Evolutionary conservation across 2,888 invertebrate genomes (phyloP), one percentile per base, ranked within the genome.

Genomic region (Camponotus fellah): DNA sequence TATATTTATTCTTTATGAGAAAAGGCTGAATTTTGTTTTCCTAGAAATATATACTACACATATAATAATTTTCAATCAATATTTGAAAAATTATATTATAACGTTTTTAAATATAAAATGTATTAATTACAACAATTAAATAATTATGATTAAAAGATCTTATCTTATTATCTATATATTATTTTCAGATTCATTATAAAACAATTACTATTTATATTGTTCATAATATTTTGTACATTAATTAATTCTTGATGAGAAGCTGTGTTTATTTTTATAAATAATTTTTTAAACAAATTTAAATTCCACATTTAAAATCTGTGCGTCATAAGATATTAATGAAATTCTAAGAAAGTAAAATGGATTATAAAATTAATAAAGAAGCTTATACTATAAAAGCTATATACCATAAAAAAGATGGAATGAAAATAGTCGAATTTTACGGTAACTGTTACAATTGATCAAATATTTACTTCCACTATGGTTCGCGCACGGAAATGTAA

Each of bases 401-500:
- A 49, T 49, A 2, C 2, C n/a, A 17, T 14, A 10, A 34, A 17
- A 0, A 17, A 34, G 17, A 26, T 4, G 10, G 12, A 74, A 60
- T 58, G 10, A 14, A 46, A 53, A 17, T 12, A 4, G 4, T 34
- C 21, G 17, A 58, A 79, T 58, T 79, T 60, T 40, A 10, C 21
- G 46, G 34, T 46, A 72, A 8, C 26, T 26, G 32, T 79, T 72
- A 72, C 37, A 80, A 60, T 72, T 17, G 37, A 46, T 34, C 60
- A 74, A 80, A 80, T 60, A 74, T 80, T 60, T 60, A 17, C 26
- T 26, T 26, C 12, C 6, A 21, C 58, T 17, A 49, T 37, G 34
- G 79, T 60, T 60, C 34, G 74, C 9, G 43, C 10, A 72, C 46
- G 74, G 34, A 60, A 37, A 72, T 60, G 60, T 46, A 60, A 32